Evolutionary conservation across 2,113 vertebrate species (phyloP), one percentile per base, ranked within the genome.

Genomic region (Opisthocomus hoazin): DNA sequence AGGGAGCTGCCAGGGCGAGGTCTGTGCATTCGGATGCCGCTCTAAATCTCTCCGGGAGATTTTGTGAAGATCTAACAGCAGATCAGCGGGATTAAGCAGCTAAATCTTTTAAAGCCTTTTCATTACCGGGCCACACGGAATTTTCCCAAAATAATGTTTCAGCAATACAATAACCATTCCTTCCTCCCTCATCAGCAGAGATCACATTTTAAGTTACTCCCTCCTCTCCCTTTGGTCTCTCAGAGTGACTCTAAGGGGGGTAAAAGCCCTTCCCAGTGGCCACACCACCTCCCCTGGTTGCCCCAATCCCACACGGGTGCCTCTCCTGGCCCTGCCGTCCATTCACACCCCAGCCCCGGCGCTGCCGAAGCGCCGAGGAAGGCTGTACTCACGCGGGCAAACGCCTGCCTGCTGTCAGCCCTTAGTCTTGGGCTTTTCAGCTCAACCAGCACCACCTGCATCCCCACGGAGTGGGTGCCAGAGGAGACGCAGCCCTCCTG

Each of bases 51-150:
- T 24, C 61, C 1, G 0, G 69, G 57, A 87, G 57, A 50, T 60
- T 61, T 82, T 27, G 61, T 39, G 43, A 87, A 91, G 90, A 76
- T 79, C 53, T 83, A 77, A 80, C 82, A 91, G 66, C 29, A 93
- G 74, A 91, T 84, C 76, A 87, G 39, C 48, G 84, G 93, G 89
- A 86, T 93, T 93, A 94, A 65, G 61, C 53, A 79, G 87, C n/a
- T 85, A 75, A 93, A 93, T 71, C 81, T 95, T 82, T 75, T 91
- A 81, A 89, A 87, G 69, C 57, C 57, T 94, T 64, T 89, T 89
- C 70, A 79, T 84, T 84, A 84, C 61, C 50, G 61, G 74, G 57
- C 66, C 61, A 61, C 53, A 71, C 3, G 73, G 56, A 71, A 39
- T 94, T 89, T 87, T 51, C 73, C 51, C 11, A 34, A 81, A 91